Base-by-base conservation (phyloP, 2,113 vertebrate genomes). In the Coregonus clupeaformis region DNA sequence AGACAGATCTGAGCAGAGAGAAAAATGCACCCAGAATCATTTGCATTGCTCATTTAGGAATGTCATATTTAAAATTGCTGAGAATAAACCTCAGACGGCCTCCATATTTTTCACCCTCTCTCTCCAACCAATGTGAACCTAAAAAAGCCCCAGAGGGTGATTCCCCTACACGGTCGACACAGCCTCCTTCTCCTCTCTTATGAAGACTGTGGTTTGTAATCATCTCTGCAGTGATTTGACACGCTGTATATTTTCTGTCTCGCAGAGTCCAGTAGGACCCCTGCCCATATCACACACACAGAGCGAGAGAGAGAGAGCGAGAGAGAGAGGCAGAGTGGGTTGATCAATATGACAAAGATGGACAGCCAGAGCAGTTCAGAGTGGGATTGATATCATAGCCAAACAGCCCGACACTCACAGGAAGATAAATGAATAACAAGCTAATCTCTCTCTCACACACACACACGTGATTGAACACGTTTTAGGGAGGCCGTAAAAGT, bases 1-100 rank as follows among this genome's bases (percentile, higher is more conserved):
- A 63, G 63, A 11, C 14, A 0, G 77, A 80, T 78, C 52, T 71
- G 4, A 74, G 68, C 66, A 25, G 75, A 67, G 60, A 60, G 4
- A 16, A 65, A 68, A 14, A 24, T 47, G 12, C 59, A 57, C 13
- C 25, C 1, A n/a, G 2, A 64, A 18, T 1, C 36, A 65, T 60
- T 45, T 52, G 16, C 69, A 68, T 25, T 7, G 25, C 3, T 45
- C 72, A 66, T 42, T n/a, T 63, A 67, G 32, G 36, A 47, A n/a
- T 20, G 36, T 20, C 67, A 68, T 36, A 47, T 47, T 45, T 68
- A 16, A 7, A 45, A 45, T n/a, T 0, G 11, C 18, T 11, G 42
- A 68, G 16, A 47, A 68, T 7, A 47, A 20, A 13, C 49, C 29
- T 32, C 14, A 57, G 18, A 14, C 36, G 16, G 5, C 22, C 20